Percentiles rank a stretch among this genome's conserved stretches.
phyloP scores from a whole-genome alignment of 2,888 invertebrate species.

The Caenorhabditis sp. region DNA sequence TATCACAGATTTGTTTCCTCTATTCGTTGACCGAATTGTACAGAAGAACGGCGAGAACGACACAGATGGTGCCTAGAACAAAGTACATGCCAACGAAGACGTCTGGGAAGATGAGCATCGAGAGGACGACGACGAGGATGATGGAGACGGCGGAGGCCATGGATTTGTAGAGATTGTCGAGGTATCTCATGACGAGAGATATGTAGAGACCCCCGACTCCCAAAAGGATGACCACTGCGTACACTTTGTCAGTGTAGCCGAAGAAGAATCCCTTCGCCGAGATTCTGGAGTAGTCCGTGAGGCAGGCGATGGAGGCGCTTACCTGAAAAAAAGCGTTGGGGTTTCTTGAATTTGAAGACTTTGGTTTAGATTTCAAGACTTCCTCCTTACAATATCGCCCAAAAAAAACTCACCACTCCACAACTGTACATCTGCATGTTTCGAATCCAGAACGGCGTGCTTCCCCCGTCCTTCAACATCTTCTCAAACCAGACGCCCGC shows the following conservation, averaged over 20 bases:
- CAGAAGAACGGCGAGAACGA: slow-evolving; percentile 82
- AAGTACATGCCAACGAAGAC: slow-evolving; percentile 80
- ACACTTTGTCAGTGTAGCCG: slow-evolving; percentile 82
- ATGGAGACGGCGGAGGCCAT: slow-evolving; percentile 83
- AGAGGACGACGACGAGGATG: slow-evolving; percentile 79
- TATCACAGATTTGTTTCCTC: background rate
- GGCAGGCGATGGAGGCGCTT: slow-evolving; percentile 77
- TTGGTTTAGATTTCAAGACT: no score
- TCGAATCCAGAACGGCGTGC: slow-evolving; percentile 83
- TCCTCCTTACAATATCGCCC: no score
- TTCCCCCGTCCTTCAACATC: slow-evolving; percentile 83
- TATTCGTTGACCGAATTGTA: slow-evolving; percentile 83
- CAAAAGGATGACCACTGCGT: slow-evolving; percentile 78
- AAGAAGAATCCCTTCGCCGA: slow-evolving; percentile 81
- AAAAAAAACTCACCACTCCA: slow-evolving; percentile 78
- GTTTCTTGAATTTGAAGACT: no score
- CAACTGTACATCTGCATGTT: slow-evolving; percentile 84
- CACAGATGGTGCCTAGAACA: slow-evolving; percentile 80
- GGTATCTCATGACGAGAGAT: slow-evolving; percentile 83
- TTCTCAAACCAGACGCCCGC: slow-evolving; percentile 84
- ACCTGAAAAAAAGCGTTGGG: slow-evolving; percentile 53
- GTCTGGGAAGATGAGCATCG: slow-evolving; percentile 78
- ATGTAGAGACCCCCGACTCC: slow-evolving; percentile 83
- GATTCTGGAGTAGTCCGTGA: slow-evolving; percentile 77
- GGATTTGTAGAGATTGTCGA: slow-evolving; percentile 83